Evolutionary conservation across 1,140 invertebrate genomes (phyloP).

Genomic region (Orussus abietinus): DNA sequence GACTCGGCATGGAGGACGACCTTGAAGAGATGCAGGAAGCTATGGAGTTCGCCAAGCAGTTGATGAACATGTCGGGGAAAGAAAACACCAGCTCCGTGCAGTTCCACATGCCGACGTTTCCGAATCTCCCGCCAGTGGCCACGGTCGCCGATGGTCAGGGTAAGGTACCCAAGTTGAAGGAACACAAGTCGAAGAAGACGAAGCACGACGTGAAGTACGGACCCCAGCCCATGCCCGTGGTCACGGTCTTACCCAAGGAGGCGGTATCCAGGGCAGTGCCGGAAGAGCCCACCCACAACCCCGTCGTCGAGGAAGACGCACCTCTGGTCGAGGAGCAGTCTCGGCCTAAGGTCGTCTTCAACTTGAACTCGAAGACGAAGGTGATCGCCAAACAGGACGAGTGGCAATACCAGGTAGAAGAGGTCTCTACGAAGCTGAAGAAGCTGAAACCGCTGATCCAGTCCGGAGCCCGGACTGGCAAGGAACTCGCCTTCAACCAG

Average conservation of each 20-base stretch:
- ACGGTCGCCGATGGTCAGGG: conserved; percentile 9
- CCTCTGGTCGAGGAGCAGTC: neutral
- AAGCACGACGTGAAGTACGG: no score
- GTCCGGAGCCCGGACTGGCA: no score
- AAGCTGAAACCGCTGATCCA: no score
- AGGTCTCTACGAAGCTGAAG: no score
- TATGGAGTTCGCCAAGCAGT: conserved; percentile 43
- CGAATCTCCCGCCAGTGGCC: conserved; percentile 14
- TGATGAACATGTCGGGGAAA: conserved; percentile 36
- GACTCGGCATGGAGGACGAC: conserved; percentile 35
- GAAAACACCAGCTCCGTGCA: neutral
- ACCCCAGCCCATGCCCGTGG: no score
- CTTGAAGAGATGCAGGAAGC: conserved; percentile 45
- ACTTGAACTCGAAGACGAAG: conserved; percentile 32
- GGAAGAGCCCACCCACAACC: no score
- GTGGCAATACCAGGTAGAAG: conserved; percentile 24
- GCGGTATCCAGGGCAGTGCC: no score
- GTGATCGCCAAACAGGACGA: conserved; percentile 29
- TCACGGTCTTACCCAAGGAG: no score
- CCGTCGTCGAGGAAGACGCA: no score
- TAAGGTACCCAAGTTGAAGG: no score
- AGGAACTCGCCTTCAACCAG: no score
- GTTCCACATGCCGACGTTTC: conserved; percentile 17
- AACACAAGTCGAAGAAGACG: no score
- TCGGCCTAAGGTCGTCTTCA: conserved; percentile 38